Evolutionary conservation across 23 tunicate genomes (phyloP), one percentile per base, ranked within the genome.

Genomic region (Pegea sp.): DNA sequence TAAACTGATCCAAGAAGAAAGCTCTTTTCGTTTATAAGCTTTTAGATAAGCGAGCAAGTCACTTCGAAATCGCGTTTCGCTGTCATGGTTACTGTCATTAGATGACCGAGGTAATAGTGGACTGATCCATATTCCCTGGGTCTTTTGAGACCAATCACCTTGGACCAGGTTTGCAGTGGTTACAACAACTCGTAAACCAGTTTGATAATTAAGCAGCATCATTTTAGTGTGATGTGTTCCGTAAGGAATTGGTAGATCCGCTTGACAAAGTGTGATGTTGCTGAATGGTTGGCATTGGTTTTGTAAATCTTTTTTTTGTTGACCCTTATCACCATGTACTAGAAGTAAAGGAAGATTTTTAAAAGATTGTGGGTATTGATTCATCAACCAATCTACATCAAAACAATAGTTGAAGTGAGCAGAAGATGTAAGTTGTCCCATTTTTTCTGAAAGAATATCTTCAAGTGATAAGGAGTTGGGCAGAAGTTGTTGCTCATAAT

Each of bases 201-300:
- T 59, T 28, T 58, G 28, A 48, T 84, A 84, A 11, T 20, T 62
- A 13, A 84, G 58, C 3, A 84, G 44, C 95, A 84, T 84, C 95
- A 84, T 84, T 48, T 84, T 84, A 8, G 95, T 84, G 31, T 84
- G 95, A 67, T 84, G 95, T 3, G 95, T 84, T 13, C 95, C 95
- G 48, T 59, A 84, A 4, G 84, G 95, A 8, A 38, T 38, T 20
- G 95, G 95, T 3, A 84, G 66, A 5, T 84, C 76, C 2, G 58
- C 84, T 57, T 56, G 63, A 26, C 67, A 69, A 22, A 70, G 42
- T 42, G 67, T 44, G 23, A 84, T 59, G 53, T 84, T 84, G 20
- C 61, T 25, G 44, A 31, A 74, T n/a, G 31, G 42, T 8, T 30
- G 22, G 1, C 53, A 55, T 16, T 53, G 64, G 1, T 58, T 44